Percentiles rank a stretch among this genome's conserved stretches.
These are phyloP conservation scores for Pseudochirops corinnae DNA, from an alignment of 2,797 vertebrate genomes.

Conservation along the genomic window DNA sequence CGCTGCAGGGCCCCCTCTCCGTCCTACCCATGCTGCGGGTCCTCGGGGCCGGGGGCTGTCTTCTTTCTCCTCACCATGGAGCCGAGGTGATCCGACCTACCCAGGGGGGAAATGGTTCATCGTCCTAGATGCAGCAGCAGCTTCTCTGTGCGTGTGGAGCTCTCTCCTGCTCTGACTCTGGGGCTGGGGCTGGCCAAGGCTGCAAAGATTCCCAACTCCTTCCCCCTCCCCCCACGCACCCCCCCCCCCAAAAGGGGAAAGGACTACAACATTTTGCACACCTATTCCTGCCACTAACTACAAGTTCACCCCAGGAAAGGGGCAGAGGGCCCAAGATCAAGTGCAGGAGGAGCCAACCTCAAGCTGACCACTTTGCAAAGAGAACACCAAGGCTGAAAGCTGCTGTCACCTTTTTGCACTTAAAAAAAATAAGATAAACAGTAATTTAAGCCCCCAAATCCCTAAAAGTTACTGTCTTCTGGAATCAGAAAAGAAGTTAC, in stretches of 20 bases:
- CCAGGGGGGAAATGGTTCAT: conserved; percentile 87
- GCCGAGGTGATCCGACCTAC: conserved; percentile 85
- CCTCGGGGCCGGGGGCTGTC: conserved; percentile 87
- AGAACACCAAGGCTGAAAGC: conserved; percentile 49
- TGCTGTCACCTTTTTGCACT: conserved; percentile 36
- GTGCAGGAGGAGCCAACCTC: not conserved
- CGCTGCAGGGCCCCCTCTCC: conserved; percentile 44
- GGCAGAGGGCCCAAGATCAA: not conserved
- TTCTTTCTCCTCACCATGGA: conserved; percentile 93
- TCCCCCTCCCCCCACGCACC: conserved; percentile 49
- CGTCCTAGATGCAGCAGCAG: conserved; percentile 84
- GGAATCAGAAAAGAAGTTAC: not conserved
- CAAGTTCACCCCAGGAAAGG: not conserved
- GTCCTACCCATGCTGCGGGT: conserved; percentile 89
- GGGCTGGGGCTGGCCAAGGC: conserved; percentile 87
- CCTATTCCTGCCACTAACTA: conserved; percentile 59
- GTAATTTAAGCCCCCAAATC: conserved; percentile 73
- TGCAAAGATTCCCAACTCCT: conserved; percentile 71
- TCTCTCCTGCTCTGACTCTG: conserved; percentile 86
- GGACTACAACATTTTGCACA: conserved; percentile 62
- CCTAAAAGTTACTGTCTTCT: conserved; percentile 80
- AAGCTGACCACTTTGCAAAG: not conserved
- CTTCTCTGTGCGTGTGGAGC: conserved; percentile 83
- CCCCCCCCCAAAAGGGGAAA: conserved; percentile 43
- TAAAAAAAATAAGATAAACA: conserved; percentile 27